phyloP scores from a whole-genome alignment of 2,113 vertebrate species.

The Ciconia maguari region DNA sequence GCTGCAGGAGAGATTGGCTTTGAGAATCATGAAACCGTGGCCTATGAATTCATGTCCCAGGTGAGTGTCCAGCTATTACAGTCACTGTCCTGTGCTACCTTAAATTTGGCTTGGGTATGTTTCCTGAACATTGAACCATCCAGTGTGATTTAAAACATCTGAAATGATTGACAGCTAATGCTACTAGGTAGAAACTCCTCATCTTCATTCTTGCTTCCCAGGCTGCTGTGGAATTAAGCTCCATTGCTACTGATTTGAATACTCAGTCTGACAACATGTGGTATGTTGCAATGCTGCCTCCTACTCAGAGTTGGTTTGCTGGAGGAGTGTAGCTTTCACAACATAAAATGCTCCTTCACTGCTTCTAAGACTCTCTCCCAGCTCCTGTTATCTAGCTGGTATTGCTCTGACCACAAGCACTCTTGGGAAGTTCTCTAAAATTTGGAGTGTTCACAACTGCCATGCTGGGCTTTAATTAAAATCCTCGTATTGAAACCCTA shows the following conservation, averaged over 20 bases:
- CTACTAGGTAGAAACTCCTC: background rate
- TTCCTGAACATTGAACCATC: background rate
- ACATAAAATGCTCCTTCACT: background rate
- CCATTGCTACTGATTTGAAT: background rate
- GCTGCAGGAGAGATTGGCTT: constrained; percentile 97
- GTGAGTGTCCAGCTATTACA: constrained; percentile 41
- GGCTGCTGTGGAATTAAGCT: constrained; percentile 16
- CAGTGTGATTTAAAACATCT: background rate
- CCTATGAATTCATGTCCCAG: constrained; percentile 99
- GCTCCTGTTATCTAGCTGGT: background rate
- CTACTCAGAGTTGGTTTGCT: background rate
- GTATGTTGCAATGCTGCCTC: background rate
- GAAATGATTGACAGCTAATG: background rate
- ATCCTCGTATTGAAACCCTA: background rate
- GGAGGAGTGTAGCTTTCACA: background rate
- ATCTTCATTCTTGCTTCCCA: constrained; percentile 29
- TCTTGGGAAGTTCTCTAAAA: background rate
- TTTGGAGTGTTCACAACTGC: background rate
- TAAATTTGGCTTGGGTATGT: background rate
- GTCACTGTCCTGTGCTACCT: background rate
- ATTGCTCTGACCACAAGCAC: background rate
- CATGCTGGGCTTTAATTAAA: background rate
- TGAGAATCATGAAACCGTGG: constrained; percentile 98
- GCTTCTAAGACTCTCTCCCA: background rate
- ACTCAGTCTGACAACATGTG: background rate